Base-by-base conservation (phyloP, 2,888 invertebrate genomes). In the Himalopsyche tibetana region DNA sequence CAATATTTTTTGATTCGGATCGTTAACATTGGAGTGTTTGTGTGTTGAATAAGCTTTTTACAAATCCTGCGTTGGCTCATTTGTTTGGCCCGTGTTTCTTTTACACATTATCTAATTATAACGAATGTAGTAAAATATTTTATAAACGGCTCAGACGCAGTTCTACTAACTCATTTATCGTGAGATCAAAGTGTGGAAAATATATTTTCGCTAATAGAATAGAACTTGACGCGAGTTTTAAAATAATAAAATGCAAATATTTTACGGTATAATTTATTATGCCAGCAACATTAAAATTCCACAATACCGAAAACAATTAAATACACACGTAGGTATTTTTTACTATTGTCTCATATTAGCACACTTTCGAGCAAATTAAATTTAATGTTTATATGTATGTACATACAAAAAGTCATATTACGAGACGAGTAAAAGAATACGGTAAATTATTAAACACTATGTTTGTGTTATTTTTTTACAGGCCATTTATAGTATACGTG, bases 51-150 rank as follows among this genome's bases (percentile, higher is more conserved):
- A 19, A 19, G 28, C 9, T 63, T 51, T 63, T 19, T 63, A 63
- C 63, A 63, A 63, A 19, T 63, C 63, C 63, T 63, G 15, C 19
- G 63, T 19, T 63, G 19, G 19, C 19, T 63, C 15, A 63, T 63
- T 63, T 63, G 63, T 63, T 63, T 63, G 63, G 63, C 63, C 63
- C 19, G 63, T 28, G 63, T 63, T 63, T 63, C 63, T 63, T 63
- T 63, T 63, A 63, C 63, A 63, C 63, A 63, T 63, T 63, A 63
- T 63, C 63, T 63, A 19, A 63, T 63, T 63, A 63, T 63, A 63
- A 63, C 19, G 63, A 63, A 63, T 63, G 63, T 63, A 63, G 63
- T 63, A 63, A 63, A 63, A 63, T 19, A 63, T 19, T 63, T 63
- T 63, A 19, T 63, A 63, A 63, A 19, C 63, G 63, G 63, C 63